phyloP scores from a whole-genome alignment of 2,113 vertebrate genomes.

The Vimba vimba region DNA sequence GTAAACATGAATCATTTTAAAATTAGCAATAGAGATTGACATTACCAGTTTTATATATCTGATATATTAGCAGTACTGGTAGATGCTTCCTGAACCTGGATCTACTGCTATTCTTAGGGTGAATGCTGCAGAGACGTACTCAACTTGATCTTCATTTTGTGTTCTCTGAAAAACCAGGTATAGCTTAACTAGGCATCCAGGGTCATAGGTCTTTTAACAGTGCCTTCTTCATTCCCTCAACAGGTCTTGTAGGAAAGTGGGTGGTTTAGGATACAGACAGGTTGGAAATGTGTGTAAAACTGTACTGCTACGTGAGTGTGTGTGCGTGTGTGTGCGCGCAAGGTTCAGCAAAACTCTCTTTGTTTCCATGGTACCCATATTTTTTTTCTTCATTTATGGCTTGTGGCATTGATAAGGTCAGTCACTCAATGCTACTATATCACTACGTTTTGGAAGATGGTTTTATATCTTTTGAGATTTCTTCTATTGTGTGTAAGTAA shows the following conservation, averaged over 20 bases:
- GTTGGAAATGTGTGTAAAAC: slow-evolving; percentile 7
- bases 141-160: background rate
- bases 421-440: background rate
- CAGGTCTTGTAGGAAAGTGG: background rate
- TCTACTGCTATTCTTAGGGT: background rate
- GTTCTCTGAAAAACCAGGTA: background rate
- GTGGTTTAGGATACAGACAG: slow-evolving; percentile 10
- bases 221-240: background rate
- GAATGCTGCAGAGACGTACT: background rate
- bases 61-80: background rate
- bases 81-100: background rate
- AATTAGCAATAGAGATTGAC: background rate
- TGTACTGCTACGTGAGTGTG: background rate
- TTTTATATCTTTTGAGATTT: slow-evolving; percentile 3
- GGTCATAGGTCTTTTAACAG: background rate
- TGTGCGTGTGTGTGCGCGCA: slow-evolving; percentile 3
- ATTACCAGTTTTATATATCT: background rate
- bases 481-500: background rate
- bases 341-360: slow-evolving; percentile 14
- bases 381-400: slow-evolving; percentile 28
- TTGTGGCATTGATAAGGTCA: slow-evolving; percentile 8
- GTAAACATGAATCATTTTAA: background rate
- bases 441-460: slow-evolving; percentile 6
- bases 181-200: background rate
- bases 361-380: slow-evolving; percentile 51